Base-by-base conservation (phyloP, 2,888 invertebrate genomes). In the Diloba caeruleocephala region DNA sequence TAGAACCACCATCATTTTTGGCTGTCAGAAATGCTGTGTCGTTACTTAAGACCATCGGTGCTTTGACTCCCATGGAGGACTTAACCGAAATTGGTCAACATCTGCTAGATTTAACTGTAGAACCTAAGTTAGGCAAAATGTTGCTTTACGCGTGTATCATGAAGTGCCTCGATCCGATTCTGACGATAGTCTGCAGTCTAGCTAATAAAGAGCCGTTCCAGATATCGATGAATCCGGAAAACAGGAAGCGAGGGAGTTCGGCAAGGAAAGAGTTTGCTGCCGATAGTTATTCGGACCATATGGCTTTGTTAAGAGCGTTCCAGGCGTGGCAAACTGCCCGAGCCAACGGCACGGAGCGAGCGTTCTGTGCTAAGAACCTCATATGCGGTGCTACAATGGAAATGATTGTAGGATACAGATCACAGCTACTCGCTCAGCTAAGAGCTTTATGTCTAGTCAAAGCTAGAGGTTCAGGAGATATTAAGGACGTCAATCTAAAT, bases 81-180 rank as follows among this genome's bases (percentile, higher is more conserved):
- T 92, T 99, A 43, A 99, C 98, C 0, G 96, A 96, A 71, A 93
- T 99, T 44, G 99, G 99, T 0, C 96, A 96, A 56, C 97, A 98
- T 81, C 90, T 99, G 41, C 94, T 98, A n/a, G 98, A 98, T 81
- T 89, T 99, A 36, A 98, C 99, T 0, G 94, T 99, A 1, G 98
- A 99, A 74, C 99, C 99, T 0, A 96, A 97, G 70, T 90, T 98
- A 34, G 98, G 98, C 3, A 98, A 99, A 87, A 97, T 98, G 96
- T 88, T 99, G 54, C 76, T 99, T 0, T 98, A 98, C 82, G 96
- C 98, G 0, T 95, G 98, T 29, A 96, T 98, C 2, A 95, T 99
- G 67, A 97, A 98, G 84, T 99, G 99, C 84, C 91, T 99, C 25
- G 98, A 98, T 84, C 99, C 99, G 1, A 94, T 99, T 21, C 89